Percentiles rank a stretch among this genome's conserved stretches.
phyloP scores from a whole-genome alignment of 2,888 invertebrate genomes.

The Nomada ferruginata region DNA sequence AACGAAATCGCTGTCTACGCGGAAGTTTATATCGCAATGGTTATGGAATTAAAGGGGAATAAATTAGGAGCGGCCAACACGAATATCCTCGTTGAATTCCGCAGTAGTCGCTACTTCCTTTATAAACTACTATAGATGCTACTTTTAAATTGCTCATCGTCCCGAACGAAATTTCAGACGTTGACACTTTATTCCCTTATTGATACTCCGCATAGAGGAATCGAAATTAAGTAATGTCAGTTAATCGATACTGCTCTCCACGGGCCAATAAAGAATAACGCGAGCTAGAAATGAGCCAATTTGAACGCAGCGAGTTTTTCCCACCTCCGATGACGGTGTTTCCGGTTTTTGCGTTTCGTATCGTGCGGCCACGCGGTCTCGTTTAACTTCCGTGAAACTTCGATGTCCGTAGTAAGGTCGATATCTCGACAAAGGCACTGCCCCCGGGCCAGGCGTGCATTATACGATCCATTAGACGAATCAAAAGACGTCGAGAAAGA shows the following conservation, averaged over 20 bases:
- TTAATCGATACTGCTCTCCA: no score
- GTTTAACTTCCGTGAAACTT: slow-evolving; percentile 49
- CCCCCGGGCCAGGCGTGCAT: slow-evolving; percentile 55
- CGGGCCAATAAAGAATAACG: background rate
- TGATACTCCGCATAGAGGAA: no score
- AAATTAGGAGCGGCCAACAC: slow-evolving; percentile 47
- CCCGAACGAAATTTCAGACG: no score
- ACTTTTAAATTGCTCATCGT: background rate
- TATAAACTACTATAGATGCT: slow-evolving; percentile 15
- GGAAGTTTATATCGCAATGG: slow-evolving; percentile 22
- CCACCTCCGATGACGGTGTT: slow-evolving; percentile 9
- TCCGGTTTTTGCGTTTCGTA: slow-evolving; percentile 49
- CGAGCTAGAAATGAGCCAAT: background rate
- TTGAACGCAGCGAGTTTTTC: slow-evolving; percentile 21
- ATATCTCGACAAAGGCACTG: slow-evolving; percentile 59
- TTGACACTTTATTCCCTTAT: no score
- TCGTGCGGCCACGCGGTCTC: slow-evolving; percentile 22
- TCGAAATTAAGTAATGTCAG: no score
- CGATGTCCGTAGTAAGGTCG: slow-evolving; percentile 59
- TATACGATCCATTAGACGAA: slow-evolving; percentile 69
- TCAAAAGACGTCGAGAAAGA: slow-evolving; percentile 55
- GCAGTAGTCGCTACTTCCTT: slow-evolving; percentile 17
- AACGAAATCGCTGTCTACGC: slow-evolving; percentile 46
- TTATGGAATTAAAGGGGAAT: slow-evolving; percentile 44
- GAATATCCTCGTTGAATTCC: slow-evolving; percentile 42